Base-by-base conservation (phyloP, 2,113 vertebrate genomes). In the Percopsis transmontana region DNA sequence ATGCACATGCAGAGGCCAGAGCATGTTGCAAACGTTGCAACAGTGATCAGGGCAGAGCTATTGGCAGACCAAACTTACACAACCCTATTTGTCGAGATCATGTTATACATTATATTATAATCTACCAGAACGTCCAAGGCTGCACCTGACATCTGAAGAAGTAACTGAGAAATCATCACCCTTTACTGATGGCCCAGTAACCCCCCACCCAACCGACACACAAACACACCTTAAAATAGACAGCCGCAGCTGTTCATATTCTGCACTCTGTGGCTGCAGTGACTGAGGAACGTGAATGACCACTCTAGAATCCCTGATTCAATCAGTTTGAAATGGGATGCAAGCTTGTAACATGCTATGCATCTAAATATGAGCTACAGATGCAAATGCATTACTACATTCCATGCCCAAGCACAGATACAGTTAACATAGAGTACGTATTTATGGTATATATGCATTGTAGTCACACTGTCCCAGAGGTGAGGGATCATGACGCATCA, bases 231-330 rank as follows among this genome's bases (percentile, higher is more conserved):
- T 66, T 81, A 90, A 91, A 91, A 92, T 91, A 90, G 90, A 75
- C 60, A 55, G 69, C 67, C 82, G 88, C 89, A 91, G 86, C 87
- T 88, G 89, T 87, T 88, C 81, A 65, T 72, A 80, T 87, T 85
- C 76, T 87, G 87, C 80, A 80, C 68, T 67, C 70, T 14, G 24
- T 63, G 64, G 85, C 47, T 48, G 40, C 48, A 47, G 53, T 33
- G 68, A 66, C 78, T 58, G 68, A 42, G 68, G 59, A 73, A 77
- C 41, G 72, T 71, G 66, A 65, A 76, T 76, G 61, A 39, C 71
- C 74, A 68, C 9, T 50, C 62, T 70, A 24, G 45, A 56, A 41
- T 24, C 23, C 14, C 19, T 48, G 41, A 19, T 9, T 1, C 55
- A 56, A 58, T 53, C 59, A n/a, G 58, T 13, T 21, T 2, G 55